These are phyloP conservation scores for Tragelaphus strepsiceros DNA, from an alignment of 2,113 vertebrate genomes.

Conservation along the genomic window DNA sequence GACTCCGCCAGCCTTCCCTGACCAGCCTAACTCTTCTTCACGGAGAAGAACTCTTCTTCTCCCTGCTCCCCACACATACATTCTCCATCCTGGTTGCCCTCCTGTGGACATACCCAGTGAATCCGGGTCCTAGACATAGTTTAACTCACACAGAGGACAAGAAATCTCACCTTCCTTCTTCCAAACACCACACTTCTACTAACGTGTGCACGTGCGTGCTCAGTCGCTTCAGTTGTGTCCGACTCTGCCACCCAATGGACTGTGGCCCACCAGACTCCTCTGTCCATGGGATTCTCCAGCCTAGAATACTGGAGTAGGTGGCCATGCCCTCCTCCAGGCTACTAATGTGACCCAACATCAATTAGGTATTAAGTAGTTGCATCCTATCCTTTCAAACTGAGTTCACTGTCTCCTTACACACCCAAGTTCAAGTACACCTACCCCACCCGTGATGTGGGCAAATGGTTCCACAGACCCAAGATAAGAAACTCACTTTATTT, in stretches of 20 bases:
- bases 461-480: background rate
- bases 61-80: background rate
- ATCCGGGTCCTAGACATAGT: background rate
- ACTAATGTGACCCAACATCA: background rate
- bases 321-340: background rate
- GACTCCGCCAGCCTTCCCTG: background rate
- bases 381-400: background rate
- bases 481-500: background rate
- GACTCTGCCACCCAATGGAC: background rate
- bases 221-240: background rate
- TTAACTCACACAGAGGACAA: background rate
- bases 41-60: background rate
- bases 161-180: slow-evolving; percentile 3
- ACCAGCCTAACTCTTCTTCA: background rate
- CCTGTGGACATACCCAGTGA: background rate
- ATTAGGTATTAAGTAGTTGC: background rate
- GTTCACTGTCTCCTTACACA: background rate
- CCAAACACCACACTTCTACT: background rate
- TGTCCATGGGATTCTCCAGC: background rate
- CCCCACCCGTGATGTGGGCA: background rate
- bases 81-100: background rate
- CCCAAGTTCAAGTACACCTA: background rate
- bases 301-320: background rate
- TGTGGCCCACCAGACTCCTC: background rate
- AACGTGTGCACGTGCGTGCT: rapidly evolving